Evolutionary conservation across 1,140 invertebrate genomes (phyloP).

Genomic region (Grapholita molesta): DNA sequence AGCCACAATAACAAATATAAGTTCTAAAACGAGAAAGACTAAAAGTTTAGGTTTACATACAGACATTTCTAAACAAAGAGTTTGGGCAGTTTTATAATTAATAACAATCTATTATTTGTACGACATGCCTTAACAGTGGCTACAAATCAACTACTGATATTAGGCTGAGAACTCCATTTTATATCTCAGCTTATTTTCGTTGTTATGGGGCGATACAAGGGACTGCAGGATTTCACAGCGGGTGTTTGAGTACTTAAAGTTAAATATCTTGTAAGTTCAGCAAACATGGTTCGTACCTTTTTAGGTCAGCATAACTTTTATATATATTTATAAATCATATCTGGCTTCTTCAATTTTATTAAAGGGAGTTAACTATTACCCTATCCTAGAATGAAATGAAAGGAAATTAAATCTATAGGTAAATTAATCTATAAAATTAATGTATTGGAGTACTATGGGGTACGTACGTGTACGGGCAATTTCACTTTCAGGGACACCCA

Average conservation of each 20-base stretch:
- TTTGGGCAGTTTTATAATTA: not conserved
- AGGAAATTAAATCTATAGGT: no score
- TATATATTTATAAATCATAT: not conserved
- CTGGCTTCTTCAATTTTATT: no score
- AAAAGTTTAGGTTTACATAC: conserved; percentile 20
- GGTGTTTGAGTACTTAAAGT: not conserved
- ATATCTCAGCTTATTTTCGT: not conserved
- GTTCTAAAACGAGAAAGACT: conserved; percentile 25
- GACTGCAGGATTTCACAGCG: not conserved
- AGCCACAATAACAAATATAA: conserved; percentile 30
- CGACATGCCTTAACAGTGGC: not conserved
- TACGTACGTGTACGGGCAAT: no score
- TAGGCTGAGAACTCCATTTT: not conserved
- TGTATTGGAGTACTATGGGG: no score
- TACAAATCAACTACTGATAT: not conserved
- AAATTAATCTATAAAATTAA: no score
- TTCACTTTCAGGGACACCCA: no score
- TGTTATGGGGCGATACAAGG: not conserved
- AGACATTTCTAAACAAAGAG: not conserved
- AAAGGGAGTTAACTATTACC: no score
- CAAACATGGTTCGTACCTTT: not conserved
- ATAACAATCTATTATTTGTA: not conserved
- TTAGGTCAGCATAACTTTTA: not conserved
- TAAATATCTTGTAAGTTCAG: conserved; percentile 9
- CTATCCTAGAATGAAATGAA: no score